Percentiles rank a stretch among this genome's conserved stretches.
Evolutionary conservation across 2,888 invertebrate species (phyloP).

Genomic region (Sabatieria punctata): DNA sequence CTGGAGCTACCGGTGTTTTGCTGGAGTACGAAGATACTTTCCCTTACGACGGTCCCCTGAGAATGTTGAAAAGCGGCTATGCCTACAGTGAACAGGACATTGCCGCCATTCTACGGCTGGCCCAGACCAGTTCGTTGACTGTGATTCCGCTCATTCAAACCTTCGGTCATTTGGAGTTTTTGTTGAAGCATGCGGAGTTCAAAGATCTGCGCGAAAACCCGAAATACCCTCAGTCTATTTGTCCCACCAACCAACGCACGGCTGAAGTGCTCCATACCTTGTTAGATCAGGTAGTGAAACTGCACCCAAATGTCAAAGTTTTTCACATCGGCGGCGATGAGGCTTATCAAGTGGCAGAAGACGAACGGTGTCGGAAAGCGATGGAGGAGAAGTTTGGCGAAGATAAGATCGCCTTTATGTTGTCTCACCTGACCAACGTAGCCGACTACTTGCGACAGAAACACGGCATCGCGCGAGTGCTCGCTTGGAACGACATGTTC

Average conservation of each 20-base stretch:
- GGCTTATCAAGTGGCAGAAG: slow-evolving; percentile 17
- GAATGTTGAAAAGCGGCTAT: slow-evolving; percentile 19
- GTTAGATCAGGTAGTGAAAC: slow-evolving; percentile 33
- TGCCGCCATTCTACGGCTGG: slow-evolving; percentile 24
- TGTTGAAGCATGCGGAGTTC: slow-evolving; percentile 35
- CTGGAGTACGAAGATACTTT: slow-evolving; percentile 38
- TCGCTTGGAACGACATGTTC: background rate
- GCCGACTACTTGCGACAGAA: background rate
- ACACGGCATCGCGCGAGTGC: background rate
- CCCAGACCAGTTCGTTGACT: slow-evolving; percentile 26
- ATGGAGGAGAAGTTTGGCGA: background rate
- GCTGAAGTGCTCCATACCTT: slow-evolving; percentile 29
- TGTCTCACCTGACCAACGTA: background rate
- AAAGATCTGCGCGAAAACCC: slow-evolving; percentile 31
- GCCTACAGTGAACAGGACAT: slow-evolving; percentile 24
- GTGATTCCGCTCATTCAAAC: slow-evolving; percentile 36
- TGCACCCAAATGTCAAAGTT: slow-evolving; percentile 33
- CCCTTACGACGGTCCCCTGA: slow-evolving; percentile 32
- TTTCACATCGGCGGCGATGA: slow-evolving; percentile 38
- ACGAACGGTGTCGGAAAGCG: background rate
- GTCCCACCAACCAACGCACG: slow-evolving; percentile 21
- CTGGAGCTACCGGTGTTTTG: slow-evolving; percentile 35
- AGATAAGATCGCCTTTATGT: background rate
- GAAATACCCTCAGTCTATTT: slow-evolving; percentile 30
- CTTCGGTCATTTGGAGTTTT: slow-evolving; percentile 36